phyloP scores from a whole-genome alignment of 2,797 vertebrate genomes.

The Moxostoma hubbsi region DNA sequence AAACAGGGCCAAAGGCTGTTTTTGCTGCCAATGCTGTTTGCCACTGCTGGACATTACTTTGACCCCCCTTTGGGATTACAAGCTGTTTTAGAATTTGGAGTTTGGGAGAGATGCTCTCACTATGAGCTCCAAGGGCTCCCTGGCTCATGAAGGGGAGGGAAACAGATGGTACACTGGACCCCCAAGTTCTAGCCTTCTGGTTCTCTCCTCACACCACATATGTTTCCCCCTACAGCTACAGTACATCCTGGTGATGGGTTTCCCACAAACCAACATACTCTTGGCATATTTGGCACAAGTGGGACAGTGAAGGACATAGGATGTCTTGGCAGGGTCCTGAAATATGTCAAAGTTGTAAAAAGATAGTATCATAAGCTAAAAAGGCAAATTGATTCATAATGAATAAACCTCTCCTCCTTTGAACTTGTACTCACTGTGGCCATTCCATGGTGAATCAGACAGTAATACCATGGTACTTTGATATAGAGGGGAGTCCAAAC shows the following conservation, averaged over 20 bases:
- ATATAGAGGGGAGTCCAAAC: background rate
- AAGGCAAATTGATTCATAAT: background rate
- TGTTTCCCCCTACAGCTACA: slow-evolving; percentile 76
- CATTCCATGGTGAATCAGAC: background rate
- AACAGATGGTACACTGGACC: slow-evolving; percentile 82
- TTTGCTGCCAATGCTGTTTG: slow-evolving; percentile 26
- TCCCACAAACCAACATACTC: slow-evolving; percentile 71
- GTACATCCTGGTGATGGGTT: slow-evolving; percentile 74
- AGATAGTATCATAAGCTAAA: too few relatives aligned
- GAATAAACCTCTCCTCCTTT: background rate
- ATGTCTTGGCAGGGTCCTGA: slow-evolving; percentile 13
- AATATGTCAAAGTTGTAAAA: background rate
- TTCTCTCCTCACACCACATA: slow-evolving; percentile 78
- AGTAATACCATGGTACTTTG: background rate
- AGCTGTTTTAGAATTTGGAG: slow-evolving; percentile 48
- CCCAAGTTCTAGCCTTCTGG: slow-evolving; percentile 76
- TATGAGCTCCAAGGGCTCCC: slow-evolving; percentile 65
- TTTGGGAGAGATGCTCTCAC: slow-evolving; percentile 53
- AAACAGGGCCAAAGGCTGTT: slow-evolving; percentile 23
- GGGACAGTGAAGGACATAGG: slow-evolving; percentile 44
- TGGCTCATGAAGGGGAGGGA: slow-evolving; percentile 65
- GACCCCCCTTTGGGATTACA: slow-evolving; percentile 54
- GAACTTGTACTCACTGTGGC: background rate
- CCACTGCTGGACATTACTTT: slow-evolving; percentile 47
- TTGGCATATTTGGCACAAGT: slow-evolving; percentile 64